Evolutionary conservation across 2,113 vertebrate genomes (phyloP).

Genomic region (Anhinga rufa): DNA sequence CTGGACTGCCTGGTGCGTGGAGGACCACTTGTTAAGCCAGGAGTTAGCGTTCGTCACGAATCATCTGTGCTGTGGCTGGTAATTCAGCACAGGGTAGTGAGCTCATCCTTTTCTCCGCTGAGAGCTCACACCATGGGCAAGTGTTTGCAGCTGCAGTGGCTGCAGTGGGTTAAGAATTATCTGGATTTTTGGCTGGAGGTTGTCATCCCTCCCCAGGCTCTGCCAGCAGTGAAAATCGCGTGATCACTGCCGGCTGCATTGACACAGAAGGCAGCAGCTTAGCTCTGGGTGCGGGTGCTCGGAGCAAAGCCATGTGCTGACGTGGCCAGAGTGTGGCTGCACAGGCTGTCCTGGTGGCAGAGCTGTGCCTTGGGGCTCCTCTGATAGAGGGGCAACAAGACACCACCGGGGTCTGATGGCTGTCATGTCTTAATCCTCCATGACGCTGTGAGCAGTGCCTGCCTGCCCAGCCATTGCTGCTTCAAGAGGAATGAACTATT

Average conservation of each 20-base stretch:
- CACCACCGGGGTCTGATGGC: neutral
- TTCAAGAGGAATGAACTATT: neutral
- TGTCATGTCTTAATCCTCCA: neutral
- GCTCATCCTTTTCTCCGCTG: neutral
- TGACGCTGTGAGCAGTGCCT: neutral
- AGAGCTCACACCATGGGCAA: neutral
- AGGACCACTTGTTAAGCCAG: neutral
- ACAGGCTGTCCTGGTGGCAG: neutral
- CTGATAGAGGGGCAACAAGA: neutral
- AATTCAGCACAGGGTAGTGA: neutral
- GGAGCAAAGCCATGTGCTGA: neutral
- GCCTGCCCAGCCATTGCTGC: neutral
- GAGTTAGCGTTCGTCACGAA: accelerated
- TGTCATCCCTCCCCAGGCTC: neutral
- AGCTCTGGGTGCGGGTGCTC: neutral
- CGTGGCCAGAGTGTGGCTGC: neutral
- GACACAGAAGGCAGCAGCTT: neutral
- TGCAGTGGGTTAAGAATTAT: neutral
- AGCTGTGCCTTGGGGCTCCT: neutral
- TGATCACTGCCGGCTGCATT: neutral
- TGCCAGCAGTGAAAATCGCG: neutral
- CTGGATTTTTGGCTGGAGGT: neutral
- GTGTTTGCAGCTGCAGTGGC: neutral
- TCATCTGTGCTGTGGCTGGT: neutral
- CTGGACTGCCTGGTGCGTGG: neutral